Percentiles rank a stretch among this genome's conserved stretches.
Conservation (phyloP, 2,797 vertebrate species). For the Varecia variegata region DNA sequence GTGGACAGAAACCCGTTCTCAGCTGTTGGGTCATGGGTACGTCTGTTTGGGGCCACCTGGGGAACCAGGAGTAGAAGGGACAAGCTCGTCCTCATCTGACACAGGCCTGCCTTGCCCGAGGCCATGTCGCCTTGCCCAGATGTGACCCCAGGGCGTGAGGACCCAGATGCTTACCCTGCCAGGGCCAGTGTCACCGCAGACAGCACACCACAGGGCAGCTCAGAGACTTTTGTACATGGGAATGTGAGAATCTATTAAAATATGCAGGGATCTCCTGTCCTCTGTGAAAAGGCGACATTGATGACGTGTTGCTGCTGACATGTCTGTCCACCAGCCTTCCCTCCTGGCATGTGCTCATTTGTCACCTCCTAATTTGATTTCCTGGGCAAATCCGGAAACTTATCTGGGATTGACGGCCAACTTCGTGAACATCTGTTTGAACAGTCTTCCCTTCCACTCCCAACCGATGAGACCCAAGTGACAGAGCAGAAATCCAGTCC, state of each 20-base stretch:
- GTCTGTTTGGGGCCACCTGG: neutral
- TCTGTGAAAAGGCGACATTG: neutral
- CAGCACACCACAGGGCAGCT: neutral
- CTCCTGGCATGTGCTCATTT: neutral
- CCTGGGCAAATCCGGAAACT: neutral
- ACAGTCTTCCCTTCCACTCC: neutral
- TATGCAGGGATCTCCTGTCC: neutral
- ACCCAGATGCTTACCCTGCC: neutral
- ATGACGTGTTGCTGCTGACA: neutral
- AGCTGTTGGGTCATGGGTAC: neutral
- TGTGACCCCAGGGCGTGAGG: neutral
- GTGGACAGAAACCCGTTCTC: neutral
- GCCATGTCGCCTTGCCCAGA: neutral
- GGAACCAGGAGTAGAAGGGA: neutral
- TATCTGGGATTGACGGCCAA: neutral
- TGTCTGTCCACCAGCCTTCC: neutral
- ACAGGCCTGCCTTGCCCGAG: neutral
- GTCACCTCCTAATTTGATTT: conserved; percentile 31
- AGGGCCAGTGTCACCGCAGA: neutral
- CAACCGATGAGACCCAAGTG: neutral
- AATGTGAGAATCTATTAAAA: neutral
- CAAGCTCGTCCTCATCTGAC: neutral
- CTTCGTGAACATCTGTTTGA: neutral
- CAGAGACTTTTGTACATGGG: neutral
- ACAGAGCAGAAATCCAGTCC: neutral